These are phyloP conservation scores for Spea hammondii DNA, from an alignment of 2,797 vertebrate species.

Conservation along the genomic window DNA sequence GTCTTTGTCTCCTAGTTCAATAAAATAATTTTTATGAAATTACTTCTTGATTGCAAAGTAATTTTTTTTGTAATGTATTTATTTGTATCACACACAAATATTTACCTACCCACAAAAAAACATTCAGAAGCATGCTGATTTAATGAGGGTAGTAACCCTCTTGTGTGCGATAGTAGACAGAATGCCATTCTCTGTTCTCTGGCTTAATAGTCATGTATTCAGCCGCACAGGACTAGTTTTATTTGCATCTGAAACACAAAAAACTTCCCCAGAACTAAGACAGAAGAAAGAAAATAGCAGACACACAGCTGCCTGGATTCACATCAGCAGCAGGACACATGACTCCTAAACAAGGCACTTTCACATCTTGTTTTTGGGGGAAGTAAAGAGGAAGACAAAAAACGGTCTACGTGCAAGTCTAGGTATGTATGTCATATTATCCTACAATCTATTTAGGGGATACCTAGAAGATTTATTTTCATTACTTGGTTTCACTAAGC, in stretches of 20 bases:
- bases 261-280: background rate
- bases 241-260: conserved; percentile 32
- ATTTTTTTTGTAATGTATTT: background rate
- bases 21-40: background rate
- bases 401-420: background rate
- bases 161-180: background rate
- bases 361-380: conserved; percentile 2
- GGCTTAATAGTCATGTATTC: too few species aligned
- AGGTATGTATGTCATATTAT: conserved; percentile 9
- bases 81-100: too few species aligned
- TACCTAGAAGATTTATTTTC: too few species aligned
- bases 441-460: background rate
- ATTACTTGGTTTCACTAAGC: too few species aligned
- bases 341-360: conserved; percentile 3
- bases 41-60: background rate
- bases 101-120: too few species aligned
- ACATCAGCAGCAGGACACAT: conserved; percentile 5
- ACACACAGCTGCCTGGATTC: background rate
- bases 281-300: background rate
- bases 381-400: background rate
- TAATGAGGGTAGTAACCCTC: background rate
- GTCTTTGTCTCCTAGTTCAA: too few species aligned
- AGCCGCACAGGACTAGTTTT: background rate
- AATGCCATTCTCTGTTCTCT: background rate
- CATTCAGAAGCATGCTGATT: background rate